These are phyloP conservation scores for Ginglymostoma cirratum DNA, from an alignment of 2,113 vertebrate genomes.

Conservation along the genomic window DNA sequence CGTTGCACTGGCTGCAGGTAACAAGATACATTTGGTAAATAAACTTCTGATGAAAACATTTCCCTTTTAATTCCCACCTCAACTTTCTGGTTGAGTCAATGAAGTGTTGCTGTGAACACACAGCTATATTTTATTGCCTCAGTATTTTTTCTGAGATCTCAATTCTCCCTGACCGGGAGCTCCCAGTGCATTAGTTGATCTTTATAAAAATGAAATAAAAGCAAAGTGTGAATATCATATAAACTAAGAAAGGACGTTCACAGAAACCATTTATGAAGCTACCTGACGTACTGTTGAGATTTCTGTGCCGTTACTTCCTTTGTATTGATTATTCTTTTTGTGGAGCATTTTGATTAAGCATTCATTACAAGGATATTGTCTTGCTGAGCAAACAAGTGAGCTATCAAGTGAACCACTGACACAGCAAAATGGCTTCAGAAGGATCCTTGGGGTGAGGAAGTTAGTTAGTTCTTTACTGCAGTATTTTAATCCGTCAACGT, in stretches of 20 bases:
- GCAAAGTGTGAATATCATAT: background rate
- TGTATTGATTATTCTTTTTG: background rate
- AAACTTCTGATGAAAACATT: background rate
- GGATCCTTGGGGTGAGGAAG: background rate
- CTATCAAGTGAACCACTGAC: background rate
- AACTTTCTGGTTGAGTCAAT: background rate
- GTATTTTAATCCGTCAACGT: background rate
- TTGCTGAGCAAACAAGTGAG: slow-evolving; percentile 6
- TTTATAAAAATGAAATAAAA: background rate
- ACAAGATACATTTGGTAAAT: background rate
- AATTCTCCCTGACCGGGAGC: background rate
- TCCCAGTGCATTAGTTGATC: background rate
- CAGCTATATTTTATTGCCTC: background rate
- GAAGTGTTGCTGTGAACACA: background rate
- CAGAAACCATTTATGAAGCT: background rate
- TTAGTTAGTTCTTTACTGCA: background rate
- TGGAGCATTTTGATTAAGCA: background rate
- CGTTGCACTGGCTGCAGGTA: background rate
- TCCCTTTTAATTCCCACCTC: background rate
- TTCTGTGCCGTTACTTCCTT: background rate
- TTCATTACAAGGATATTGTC: background rate
- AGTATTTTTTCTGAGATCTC: background rate
- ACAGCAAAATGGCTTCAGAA: background rate
- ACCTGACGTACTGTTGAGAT: background rate
- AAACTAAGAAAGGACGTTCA: background rate